Percentiles rank a stretch among this genome's conserved stretches.
Conservation (phyloP, 1,140 invertebrate genomes). For the Solen grandis region DNA sequence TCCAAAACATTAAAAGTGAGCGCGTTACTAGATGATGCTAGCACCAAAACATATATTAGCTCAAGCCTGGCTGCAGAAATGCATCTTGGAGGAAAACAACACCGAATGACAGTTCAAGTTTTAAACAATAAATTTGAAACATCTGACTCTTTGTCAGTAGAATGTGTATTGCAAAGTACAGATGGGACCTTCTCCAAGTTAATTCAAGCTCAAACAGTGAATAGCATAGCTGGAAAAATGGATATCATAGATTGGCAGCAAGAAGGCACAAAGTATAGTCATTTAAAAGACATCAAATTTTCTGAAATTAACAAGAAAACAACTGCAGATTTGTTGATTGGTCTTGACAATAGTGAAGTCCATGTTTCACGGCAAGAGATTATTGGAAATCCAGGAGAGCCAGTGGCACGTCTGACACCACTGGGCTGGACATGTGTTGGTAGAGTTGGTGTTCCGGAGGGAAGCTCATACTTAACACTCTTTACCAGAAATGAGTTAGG, state of each 20-base stretch:
- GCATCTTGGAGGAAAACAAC: not conserved
- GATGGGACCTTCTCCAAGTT: not conserved
- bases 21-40: constrained; percentile 18
- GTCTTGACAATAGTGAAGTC: constrained; percentile 13
- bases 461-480: not conserved
- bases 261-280: not conserved
- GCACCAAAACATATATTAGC: constrained; percentile 24
- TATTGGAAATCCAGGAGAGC: constrained; percentile 10
- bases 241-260: constrained; percentile 6
- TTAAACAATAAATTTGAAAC: constrained; percentile 19
- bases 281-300: constrained; percentile 14
- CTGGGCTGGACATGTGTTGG: constrained; percentile 30
- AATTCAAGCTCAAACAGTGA: constrained; percentile 2
- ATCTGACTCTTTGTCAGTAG: constrained; percentile 3
- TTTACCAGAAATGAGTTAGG: not conserved
- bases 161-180: constrained; percentile 7
- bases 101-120: not conserved
- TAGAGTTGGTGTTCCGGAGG: not conserved
- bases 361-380: not conserved
- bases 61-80: constrained; percentile 1
- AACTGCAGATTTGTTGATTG: constrained; percentile 10
- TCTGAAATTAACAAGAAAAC: not conserved
- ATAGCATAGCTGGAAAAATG: not conserved
- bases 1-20: not conserved
- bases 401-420: constrained; percentile 12